Evolutionary conservation across 2,888 invertebrate genomes (phyloP), one percentile per base, ranked within the genome.

Genomic region (Leptopilina drosophilae): DNA sequence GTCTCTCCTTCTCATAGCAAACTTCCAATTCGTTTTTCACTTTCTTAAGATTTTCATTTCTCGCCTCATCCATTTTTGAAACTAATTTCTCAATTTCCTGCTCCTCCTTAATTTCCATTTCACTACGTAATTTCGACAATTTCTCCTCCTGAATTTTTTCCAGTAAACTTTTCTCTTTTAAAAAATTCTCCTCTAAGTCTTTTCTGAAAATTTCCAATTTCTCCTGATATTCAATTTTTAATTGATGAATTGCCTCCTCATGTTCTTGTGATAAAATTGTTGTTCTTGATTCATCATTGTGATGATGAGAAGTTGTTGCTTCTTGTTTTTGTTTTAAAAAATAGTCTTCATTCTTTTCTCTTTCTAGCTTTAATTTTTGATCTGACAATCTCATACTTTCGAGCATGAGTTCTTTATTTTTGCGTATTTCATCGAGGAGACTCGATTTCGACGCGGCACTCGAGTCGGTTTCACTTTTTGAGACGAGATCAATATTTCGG

Each of bases 181-280:
- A 91, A 56, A 93, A 93, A 77, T 92, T 92, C 40, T 82, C 87
- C 81, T 91, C 91, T 40, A 93, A 76, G 76, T 92, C 89, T 1
- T 88, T 87, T 82, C 90, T 92, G 73, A 90, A 91, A 33, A 89
- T 87, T 1, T 90, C 87, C 53, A 93, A 84, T 85, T 92, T 92
- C 80, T 92, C 92, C 81, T 94, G 93, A 86, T 94, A 93, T 77
- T 94, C 94, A 82, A 94, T 93, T 85, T 94, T 94, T 75, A 94
- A 91, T 83, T 91, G 87, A 84, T 94, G 93, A 83, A 94, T 90
- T 88, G 94, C 94, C 79, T 93, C 93, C 87, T 94, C 93, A 14
- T 92, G 90, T 64, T 91, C 90, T 26, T 86, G 87, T 80, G 89
- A 87, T 79, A 88, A 77, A 67, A 42, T 42, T 80, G 81, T 4